Percentiles rank a stretch among this genome's conserved stretches.
phyloP scores from a whole-genome alignment of 2,797 vertebrate species.

The Cheirogaleus major region DNA sequence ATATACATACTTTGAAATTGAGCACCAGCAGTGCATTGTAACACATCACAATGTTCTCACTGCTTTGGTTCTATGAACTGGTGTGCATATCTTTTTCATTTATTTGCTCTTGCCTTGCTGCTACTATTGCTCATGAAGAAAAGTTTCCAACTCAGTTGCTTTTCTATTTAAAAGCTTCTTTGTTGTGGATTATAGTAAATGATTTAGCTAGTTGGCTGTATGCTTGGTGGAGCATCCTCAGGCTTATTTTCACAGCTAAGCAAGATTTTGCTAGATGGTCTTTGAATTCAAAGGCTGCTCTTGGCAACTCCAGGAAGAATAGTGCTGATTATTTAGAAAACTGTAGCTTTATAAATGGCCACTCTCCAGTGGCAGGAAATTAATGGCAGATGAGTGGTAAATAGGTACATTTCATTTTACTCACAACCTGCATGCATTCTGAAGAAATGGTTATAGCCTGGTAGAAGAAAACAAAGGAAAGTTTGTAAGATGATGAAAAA shows the following conservation, averaged over 20 bases:
- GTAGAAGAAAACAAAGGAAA: background rate
- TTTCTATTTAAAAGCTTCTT: slow-evolving; percentile 83
- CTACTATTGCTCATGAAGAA: slow-evolving; percentile 75
- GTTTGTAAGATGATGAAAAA: slow-evolving; percentile 21
- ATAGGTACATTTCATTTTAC: slow-evolving; percentile 69
- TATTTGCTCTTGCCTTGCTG: slow-evolving; percentile 64
- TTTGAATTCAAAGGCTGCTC: slow-evolving; percentile 82
- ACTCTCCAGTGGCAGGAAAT: slow-evolving; percentile 60
- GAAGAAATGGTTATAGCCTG: slow-evolving; percentile 7
- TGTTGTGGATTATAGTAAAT: slow-evolving; percentile 83
- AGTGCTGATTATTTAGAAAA: slow-evolving; percentile 83
- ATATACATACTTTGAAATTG: slow-evolving; percentile 51
- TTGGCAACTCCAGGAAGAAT: slow-evolving; percentile 79
- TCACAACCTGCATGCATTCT: slow-evolving; percentile 42
- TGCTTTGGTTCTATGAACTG: background rate
- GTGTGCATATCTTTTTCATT: slow-evolving; percentile 48
- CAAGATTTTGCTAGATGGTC: slow-evolving; percentile 84
- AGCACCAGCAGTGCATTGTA: background rate
- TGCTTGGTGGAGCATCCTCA: slow-evolving; percentile 81
- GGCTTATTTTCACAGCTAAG: slow-evolving; percentile 86
- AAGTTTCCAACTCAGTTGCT: slow-evolving; percentile 74
- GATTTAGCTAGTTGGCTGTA: slow-evolving; percentile 80
- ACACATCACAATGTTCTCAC: background rate
- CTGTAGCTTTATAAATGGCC: slow-evolving; percentile 72
- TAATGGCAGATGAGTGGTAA: slow-evolving; percentile 73